A percentile compares a stretch with the other conserved stretches of the same genome.
phyloP scores from a whole-genome alignment of 2,888 invertebrate species.

The Lutraria lutraria region DNA sequence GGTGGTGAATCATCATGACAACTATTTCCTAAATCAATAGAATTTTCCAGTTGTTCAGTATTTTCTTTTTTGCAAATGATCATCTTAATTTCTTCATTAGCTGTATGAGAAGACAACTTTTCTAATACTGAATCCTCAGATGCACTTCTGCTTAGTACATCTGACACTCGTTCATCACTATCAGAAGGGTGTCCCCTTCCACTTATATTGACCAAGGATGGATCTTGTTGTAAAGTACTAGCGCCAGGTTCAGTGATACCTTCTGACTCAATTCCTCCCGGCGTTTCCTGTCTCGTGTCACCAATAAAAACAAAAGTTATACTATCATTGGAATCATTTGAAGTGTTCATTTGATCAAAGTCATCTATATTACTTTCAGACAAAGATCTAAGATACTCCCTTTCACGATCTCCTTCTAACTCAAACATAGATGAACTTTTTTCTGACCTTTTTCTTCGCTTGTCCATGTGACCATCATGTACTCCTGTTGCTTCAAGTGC shows the following conservation, averaged over 20 bases:
- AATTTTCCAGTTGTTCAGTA: conserved; percentile 4
- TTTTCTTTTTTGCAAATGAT: conserved; percentile 55
- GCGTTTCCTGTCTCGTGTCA: conserved; percentile 37
- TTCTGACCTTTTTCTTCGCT: conserved; percentile 39
- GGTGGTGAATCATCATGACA: conserved; percentile 37
- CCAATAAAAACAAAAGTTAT: conserved; percentile 81
- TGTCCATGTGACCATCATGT: neutral
- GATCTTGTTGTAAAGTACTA: neutral
- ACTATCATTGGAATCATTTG: conserved; percentile 76
- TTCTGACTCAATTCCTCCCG: neutral
- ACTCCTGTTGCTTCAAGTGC: conserved; percentile 25
- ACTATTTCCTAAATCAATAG: conserved; percentile 34
- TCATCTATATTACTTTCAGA: conserved; percentile 74
- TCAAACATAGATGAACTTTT: conserved; percentile 71
- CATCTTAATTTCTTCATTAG: conserved; percentile 64
- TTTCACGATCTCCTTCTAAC: conserved; percentile 42
- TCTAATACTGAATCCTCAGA: conserved; percentile 51
- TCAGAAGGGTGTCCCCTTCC: conserved; percentile 47
- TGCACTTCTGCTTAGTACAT: conserved; percentile 53
- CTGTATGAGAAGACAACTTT: conserved; percentile 58
- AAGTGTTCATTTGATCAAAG: conserved; percentile 64
- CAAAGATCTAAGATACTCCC: conserved; percentile 69
- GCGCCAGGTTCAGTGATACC: neutral
- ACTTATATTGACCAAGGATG: conserved; percentile 46
- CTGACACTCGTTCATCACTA: conserved; percentile 36